A percentile compares a stretch with the other conserved stretches of the same genome.
Conservation (phyloP, 2,888 invertebrate species). For the Argynnis bischoffii region DNA sequence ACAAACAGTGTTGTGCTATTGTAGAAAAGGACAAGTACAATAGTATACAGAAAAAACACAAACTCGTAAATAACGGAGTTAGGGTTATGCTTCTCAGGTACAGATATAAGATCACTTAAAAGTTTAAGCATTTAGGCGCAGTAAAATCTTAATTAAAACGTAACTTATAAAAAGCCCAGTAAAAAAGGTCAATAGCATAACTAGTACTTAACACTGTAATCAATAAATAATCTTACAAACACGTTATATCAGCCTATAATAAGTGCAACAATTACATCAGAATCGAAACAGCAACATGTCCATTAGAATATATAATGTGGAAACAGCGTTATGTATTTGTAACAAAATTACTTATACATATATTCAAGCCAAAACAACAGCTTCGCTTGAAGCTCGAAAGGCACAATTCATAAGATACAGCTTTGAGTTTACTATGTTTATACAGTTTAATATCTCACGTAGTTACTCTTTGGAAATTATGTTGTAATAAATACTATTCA, state of each 20-base stretch:
- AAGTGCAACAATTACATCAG: slow-evolving; percentile 8
- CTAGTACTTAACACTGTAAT: slow-evolving; percentile 31
- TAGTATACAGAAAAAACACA: too few species aligned
- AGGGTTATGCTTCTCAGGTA: neutral
- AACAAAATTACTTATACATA: slow-evolving; percentile 42
- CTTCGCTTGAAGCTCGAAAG: slow-evolving; percentile 71
- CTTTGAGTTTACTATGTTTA: slow-evolving; percentile 51
- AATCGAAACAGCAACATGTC: slow-evolving; percentile 30
- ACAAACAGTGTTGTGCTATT: too few species aligned
- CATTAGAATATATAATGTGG: slow-evolving; percentile 32
- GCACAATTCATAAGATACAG: slow-evolving; percentile 80
- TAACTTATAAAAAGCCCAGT: slow-evolving; percentile 2
- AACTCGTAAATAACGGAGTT: too few species aligned
- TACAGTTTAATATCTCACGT: slow-evolving; percentile 40
- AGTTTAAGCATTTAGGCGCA: neutral
- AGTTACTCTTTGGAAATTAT: slow-evolving; percentile 41
- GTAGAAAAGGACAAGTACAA: too few species aligned
- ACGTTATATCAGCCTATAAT: slow-evolving; percentile 29
- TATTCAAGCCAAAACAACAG: slow-evolving; percentile 58
- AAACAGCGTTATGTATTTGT: slow-evolving; percentile 25
- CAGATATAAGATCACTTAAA: neutral
- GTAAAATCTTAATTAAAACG: neutral
- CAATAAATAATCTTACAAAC: slow-evolving; percentile 35
- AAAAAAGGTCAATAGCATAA: slow-evolving; percentile 8
- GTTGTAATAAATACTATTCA: slow-evolving; percentile 22